phyloP scores from a whole-genome alignment of 2,888 invertebrate species.

The Noctua pronuba region DNA sequence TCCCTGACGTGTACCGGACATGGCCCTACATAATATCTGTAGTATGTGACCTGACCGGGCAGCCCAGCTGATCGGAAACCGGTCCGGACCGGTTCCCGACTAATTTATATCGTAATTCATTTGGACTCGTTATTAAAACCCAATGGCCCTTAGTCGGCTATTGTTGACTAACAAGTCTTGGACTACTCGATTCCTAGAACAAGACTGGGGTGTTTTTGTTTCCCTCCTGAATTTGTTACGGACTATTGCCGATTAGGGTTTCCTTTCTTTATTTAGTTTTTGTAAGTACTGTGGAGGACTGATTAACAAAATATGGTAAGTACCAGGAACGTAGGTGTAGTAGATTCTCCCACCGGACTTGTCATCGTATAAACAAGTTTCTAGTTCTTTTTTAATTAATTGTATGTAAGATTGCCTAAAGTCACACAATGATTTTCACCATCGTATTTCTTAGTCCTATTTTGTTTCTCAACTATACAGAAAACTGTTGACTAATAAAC shows the following conservation, averaged over 20 bases:
- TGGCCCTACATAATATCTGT: slow-evolving; percentile 35
- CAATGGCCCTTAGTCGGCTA: slow-evolving; percentile 41
- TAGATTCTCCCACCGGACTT: background rate
- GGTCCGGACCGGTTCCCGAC: slow-evolving; percentile 62
- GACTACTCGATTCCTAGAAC: background rate
- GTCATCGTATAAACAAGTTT: background rate
- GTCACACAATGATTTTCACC: too few species aligned
- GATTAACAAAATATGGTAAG: too few species aligned
- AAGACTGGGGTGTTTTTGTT: background rate
- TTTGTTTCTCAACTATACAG: background rate
- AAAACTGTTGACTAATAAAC: slow-evolving; percentile 33
- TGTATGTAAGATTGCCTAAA: background rate
- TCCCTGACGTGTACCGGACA: slow-evolving; percentile 21
- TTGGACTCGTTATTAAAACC: slow-evolving; percentile 63
- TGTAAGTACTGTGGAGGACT: background rate
- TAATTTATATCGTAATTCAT: slow-evolving; percentile 70
- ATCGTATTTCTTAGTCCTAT: background rate
- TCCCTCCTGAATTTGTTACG: background rate
- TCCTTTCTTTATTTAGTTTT: background rate
- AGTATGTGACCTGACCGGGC: slow-evolving; percentile 47
- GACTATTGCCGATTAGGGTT: background rate
- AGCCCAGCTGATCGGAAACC: slow-evolving; percentile 67
- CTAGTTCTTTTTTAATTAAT: too few species aligned
- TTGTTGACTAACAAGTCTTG: slow-evolving; percentile 32
- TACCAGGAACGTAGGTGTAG: too few species aligned